phyloP scores from a whole-genome alignment of 35 echinoderm and acorn worm species.

The Heliocidaris erythrogramma region DNA sequence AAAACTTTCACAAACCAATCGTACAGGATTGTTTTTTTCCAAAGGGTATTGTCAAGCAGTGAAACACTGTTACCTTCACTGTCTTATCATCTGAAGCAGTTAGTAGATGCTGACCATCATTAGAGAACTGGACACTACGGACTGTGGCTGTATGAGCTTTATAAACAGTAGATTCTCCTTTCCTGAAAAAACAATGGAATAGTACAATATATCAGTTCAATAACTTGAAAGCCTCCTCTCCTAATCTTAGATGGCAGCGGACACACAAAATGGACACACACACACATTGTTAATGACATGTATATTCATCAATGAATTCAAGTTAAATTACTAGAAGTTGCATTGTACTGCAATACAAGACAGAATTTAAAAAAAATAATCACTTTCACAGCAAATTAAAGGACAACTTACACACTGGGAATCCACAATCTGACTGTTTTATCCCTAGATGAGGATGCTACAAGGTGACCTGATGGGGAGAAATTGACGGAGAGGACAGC shows the following conservation, averaged over 20 bases:
- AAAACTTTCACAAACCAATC: neutral
- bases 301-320: no score
- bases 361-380: neutral
- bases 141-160: conserved; percentile 99
- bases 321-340: no score
- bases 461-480: conserved; percentile 95
- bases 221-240: neutral
- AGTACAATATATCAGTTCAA: neutral
- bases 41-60: neutral
- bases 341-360: no score
- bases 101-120: conserved; percentile 83
- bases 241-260: no score
- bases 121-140: conserved; percentile 91
- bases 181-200: conserved; percentile 51
- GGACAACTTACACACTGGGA: conserved; percentile 90
- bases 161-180: conserved; percentile 98
- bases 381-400: neutral
- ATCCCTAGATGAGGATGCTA: conserved; percentile 93
- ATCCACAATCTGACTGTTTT: conserved; percentile 98
- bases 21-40: neutral
- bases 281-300: no score
- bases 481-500: conserved; percentile 90
- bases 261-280: no score
- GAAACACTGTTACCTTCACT: conserved; percentile 71
- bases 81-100: conserved; percentile 97